Percentiles rank a stretch among this genome's conserved stretches.
phyloP scores from a whole-genome alignment of 2,113 vertebrate genomes.

The Leptocoma aspasia region DNA sequence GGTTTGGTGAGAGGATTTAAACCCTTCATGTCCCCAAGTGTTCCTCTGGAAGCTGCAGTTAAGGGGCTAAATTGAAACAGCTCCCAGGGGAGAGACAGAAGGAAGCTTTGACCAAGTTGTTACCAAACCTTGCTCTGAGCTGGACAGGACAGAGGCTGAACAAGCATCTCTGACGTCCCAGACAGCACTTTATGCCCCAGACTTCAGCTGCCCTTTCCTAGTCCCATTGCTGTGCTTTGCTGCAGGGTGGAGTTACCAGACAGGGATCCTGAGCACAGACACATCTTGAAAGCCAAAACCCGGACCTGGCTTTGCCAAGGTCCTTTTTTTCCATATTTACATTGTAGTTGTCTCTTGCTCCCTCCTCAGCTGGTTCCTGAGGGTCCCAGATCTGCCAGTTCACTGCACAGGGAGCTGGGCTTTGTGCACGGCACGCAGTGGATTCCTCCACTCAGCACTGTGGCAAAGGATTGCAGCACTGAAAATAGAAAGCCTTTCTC shows the following conservation, averaged over 20 bases:
- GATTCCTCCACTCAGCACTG: not conserved
- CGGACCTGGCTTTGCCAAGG: not conserved
- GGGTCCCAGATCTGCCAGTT: not conserved
- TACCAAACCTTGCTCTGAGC: not conserved
- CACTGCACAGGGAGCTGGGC: not conserved
- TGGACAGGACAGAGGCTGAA: not conserved
- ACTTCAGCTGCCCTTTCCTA: not conserved
- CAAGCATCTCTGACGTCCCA: not conserved
- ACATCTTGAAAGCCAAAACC: not conserved
- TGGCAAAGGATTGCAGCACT: not conserved
- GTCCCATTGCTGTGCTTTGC: not conserved
- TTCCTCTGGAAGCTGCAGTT: not conserved
- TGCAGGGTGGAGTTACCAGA: not conserved
- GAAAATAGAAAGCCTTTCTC: not conserved
- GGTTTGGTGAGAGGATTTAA: not conserved
- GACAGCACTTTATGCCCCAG: not conserved
- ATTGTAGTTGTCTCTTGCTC: not conserved
- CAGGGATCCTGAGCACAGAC: not conserved
- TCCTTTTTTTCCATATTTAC: not conserved
- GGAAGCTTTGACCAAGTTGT: not conserved
- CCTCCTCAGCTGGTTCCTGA: not conserved
- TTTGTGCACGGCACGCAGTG: accelerated
- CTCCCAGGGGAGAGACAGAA: not conserved
- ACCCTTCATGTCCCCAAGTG: not conserved
- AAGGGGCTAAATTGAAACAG: not conserved